Conservation (phyloP, 2,888 invertebrate species). For the Strigamia crassipes region DNA sequence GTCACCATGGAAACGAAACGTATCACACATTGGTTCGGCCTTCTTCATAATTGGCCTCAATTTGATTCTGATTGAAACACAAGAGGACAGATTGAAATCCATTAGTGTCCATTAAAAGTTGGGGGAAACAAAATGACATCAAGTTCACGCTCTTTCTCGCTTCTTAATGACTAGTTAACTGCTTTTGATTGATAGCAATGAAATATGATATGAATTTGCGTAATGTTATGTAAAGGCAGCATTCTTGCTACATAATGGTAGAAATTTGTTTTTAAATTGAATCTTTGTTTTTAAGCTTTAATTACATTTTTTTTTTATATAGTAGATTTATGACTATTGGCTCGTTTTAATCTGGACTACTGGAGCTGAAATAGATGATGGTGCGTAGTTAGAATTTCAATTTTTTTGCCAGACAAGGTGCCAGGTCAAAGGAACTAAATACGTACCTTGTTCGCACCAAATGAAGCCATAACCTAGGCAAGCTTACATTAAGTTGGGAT, state of each 20-base stretch:
- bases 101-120: slow-evolving; percentile 35
- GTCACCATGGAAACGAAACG: slow-evolving; percentile 25
- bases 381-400: neutral
- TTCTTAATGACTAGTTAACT: neutral
- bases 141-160: neutral
- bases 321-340: neutral
- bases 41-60: slow-evolving; percentile 35
- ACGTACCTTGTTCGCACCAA: too few species aligned
- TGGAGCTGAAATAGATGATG: too few species aligned
- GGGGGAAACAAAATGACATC: slow-evolving; percentile 18
- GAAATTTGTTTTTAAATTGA: too few species aligned
- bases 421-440: neutral
- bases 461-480: too few species aligned
- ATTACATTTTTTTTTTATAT: neutral
- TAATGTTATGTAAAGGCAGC: too few species aligned
- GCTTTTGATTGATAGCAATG: slow-evolving; percentile 7
- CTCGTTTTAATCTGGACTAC: too few species aligned
- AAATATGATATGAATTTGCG: neutral
- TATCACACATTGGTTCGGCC: neutral
- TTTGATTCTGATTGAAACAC: slow-evolving; percentile 36
- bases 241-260: too few species aligned
- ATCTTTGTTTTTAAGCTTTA: too few species aligned
- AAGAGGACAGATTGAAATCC: slow-evolving; percentile 35
- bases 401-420: neutral
- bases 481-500: too few species aligned